A percentile compares a stretch with the other conserved stretches of the same genome.
Conservation (phyloP, 2,113 vertebrate genomes). For the Manacus vitellinus region DNA sequence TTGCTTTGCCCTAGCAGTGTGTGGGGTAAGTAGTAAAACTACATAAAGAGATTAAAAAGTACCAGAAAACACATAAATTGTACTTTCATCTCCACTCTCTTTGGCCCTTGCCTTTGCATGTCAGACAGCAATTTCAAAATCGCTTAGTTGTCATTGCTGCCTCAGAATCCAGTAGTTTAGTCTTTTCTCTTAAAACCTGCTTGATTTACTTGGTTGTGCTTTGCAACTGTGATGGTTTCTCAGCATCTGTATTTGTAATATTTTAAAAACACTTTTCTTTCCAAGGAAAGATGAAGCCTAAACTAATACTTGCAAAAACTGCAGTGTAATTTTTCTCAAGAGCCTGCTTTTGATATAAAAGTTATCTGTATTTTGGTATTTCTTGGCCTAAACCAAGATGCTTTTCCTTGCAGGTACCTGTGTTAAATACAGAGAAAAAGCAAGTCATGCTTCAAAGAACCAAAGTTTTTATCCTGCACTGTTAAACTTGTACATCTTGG, state of each 20-base stretch:
- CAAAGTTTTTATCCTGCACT: not conserved
- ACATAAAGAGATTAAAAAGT: accelerated
- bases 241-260: not conserved
- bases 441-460: not conserved
- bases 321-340: not conserved
- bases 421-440: not conserved
- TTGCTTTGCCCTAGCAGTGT: not conserved
- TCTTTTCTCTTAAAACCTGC: not conserved
- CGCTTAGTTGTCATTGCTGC: not conserved
- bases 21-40: not conserved
- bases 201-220: not conserved
- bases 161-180: not conserved
- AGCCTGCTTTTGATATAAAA: not conserved
- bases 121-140: not conserved
- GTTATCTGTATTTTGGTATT: not conserved
- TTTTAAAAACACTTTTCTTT: not conserved
- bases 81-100: not conserved
- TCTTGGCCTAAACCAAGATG: not conserved
- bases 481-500: not conserved
- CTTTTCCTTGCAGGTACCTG: not conserved
- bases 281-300: not conserved
- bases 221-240: not conserved
- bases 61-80: not conserved
- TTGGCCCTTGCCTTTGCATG: not conserved
- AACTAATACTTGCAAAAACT: not conserved